A percentile compares a stretch with the other conserved stretches of the same genome.
These are phyloP conservation scores for Gadus macrocephalus DNA, from an alignment of 2,113 vertebrate genomes.

Conservation along the genomic window DNA sequence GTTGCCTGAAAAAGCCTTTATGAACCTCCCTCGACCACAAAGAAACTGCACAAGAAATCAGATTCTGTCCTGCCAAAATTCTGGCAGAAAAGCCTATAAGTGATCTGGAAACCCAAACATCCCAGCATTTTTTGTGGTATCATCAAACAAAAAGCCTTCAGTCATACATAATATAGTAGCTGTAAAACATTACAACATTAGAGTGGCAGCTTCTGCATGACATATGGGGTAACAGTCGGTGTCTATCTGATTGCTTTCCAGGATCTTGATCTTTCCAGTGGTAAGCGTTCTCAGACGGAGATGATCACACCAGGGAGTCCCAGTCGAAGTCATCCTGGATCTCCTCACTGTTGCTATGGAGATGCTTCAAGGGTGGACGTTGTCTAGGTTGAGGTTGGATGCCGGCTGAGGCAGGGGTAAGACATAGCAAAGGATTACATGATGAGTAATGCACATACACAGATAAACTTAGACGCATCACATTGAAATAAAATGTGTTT, in stretches of 20 bases:
- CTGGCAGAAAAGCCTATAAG: no score
- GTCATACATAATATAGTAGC: background rate
- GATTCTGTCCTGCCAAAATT: no score
- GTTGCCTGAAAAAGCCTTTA: no score
- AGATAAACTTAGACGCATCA: conserved; percentile 13
- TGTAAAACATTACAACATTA: background rate
- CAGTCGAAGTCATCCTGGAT: conserved; percentile 78
- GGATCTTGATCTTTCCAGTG: background rate
- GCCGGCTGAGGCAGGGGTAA: conserved; percentile 41
- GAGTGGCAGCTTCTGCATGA: background rate
- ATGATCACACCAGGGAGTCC: conserved; percentile 69
- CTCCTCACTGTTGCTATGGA: conserved; percentile 77
- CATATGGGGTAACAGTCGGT: background rate
- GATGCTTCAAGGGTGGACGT: conserved; percentile 65
- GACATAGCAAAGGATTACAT: background rate
- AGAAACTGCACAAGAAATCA: no score
- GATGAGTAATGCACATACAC: background rate
- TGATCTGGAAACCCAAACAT: no score
- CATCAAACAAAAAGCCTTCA: background rate
- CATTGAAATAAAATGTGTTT: background rate
- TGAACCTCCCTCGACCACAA: no score
- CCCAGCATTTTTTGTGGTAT: no score
- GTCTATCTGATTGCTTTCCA: background rate
- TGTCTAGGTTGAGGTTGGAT: conserved; percentile 57
- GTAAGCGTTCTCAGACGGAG: background rate